A percentile compares a stretch with the other conserved stretches of the same genome.
These are phyloP conservation scores for Zelleria hepariella DNA, from an alignment of 2,888 invertebrate genomes.

Conservation along the genomic window DNA sequence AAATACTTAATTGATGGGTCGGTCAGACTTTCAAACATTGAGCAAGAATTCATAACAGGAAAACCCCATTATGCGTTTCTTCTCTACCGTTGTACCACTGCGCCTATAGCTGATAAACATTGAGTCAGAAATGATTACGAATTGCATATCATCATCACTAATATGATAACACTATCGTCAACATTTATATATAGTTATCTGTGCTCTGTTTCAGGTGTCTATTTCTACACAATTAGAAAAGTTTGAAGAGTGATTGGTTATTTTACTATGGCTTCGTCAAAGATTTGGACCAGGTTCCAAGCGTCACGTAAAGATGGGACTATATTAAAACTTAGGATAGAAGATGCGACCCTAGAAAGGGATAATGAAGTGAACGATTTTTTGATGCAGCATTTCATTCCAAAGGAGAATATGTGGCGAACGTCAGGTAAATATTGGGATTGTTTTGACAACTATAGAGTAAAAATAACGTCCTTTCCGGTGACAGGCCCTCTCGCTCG, in stretches of 20 bases:
- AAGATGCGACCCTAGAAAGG: background rate
- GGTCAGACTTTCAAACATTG: no score
- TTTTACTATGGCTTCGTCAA: background rate
- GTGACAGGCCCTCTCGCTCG: no score
- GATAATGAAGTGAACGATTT: background rate
- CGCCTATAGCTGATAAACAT: no score
- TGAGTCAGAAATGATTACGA: background rate
- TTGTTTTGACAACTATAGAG: background rate
- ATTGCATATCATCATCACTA: background rate
- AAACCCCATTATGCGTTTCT: no score
- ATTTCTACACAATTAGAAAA: background rate
- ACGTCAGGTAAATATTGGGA: background rate
- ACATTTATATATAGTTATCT: no score
- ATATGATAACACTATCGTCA: background rate
- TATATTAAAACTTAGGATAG: background rate
- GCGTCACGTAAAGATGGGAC: background rate
- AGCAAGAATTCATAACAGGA: no score
- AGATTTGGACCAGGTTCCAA: background rate
- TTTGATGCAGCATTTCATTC: background rate
- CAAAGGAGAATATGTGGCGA: background rate
- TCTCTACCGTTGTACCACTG: no score
- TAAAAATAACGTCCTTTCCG: no score
- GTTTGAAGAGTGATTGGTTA: background rate
- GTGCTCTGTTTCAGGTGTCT: background rate
- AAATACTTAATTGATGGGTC: no score